Percentiles rank a stretch among this genome's conserved stretches.
phyloP scores from a whole-genome alignment of 2,888 invertebrate species.

The Plagiodera versicolora region DNA sequence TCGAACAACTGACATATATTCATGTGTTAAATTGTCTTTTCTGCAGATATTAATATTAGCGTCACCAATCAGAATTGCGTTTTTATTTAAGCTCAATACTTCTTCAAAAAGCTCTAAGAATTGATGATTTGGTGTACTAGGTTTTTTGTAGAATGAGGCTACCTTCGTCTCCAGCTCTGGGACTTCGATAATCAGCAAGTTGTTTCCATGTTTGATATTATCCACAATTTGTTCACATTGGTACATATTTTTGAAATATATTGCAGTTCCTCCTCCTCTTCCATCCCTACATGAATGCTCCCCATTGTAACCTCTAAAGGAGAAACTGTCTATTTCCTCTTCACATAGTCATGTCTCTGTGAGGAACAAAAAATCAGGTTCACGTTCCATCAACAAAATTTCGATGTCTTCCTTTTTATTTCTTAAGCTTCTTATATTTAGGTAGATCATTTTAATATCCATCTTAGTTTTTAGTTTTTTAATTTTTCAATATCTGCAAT shows the following conservation, averaged over 20 bases:
- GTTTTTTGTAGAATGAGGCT: conserved; percentile 13
- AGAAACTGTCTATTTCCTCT: conserved; percentile 9
- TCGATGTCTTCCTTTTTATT: conserved; percentile 5
- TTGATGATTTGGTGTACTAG: background rate
- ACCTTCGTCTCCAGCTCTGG: conserved; percentile 9
- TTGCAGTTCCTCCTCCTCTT: conserved; percentile 9
- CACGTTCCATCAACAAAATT: conserved; percentile 3
- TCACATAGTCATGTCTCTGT: conserved; percentile 7
- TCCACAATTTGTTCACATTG: conserved; percentile 2
- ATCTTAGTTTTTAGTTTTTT: background rate
- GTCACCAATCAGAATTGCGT: conserved; percentile 13
- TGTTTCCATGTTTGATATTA: conserved; percentile 5
- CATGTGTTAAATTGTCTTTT: conserved; percentile 10
- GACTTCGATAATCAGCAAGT: conserved; percentile 1
- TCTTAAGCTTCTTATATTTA: conserved; percentile 5
- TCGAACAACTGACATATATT: conserved; percentile 10
- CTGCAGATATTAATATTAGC: conserved; percentile 11
- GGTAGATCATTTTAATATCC: conserved; percentile 3
- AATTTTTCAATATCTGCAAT: background rate
- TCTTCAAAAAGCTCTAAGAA: conserved; percentile 10
- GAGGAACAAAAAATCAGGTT: conserved; percentile 12
- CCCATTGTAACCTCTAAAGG: conserved; percentile 5
- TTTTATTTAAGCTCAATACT: conserved; percentile 12
- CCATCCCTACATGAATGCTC: conserved; percentile 7
- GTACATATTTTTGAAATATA: background rate